Percentiles rank a stretch among this genome's conserved stretches.
These are phyloP conservation scores for Poeciliopsis paucimaculata DNA, from an alignment of 2,797 vertebrate species.

Conservation along the genomic window DNA sequence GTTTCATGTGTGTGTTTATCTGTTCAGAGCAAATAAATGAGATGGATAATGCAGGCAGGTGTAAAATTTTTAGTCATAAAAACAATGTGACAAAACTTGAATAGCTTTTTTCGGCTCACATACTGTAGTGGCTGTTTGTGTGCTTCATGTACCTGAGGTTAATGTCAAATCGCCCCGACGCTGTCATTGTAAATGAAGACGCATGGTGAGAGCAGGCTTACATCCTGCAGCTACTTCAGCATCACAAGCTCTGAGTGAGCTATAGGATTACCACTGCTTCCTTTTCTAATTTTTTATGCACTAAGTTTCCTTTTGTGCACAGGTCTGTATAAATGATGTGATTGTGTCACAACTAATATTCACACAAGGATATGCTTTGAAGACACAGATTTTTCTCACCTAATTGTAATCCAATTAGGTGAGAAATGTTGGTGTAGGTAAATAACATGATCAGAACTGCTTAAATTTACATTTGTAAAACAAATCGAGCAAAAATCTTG, in stretches of 20 bases:
- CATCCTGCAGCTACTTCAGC: slow-evolving; percentile 53
- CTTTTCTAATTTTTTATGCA: slow-evolving; percentile 11
- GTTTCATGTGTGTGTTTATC: not conserved
- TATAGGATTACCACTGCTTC: slow-evolving; percentile 35
- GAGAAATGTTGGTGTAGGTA: slow-evolving; percentile 32
- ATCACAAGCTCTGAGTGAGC: slow-evolving; percentile 29
- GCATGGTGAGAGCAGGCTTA: slow-evolving; percentile 54
- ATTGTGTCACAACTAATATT: slow-evolving; percentile 34
- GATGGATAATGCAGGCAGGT: slow-evolving; percentile 2
- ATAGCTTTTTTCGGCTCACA: slow-evolving; percentile 30
- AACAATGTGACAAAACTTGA: slow-evolving; percentile 4
- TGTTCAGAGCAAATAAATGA: not conserved
- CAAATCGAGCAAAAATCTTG: not conserved
- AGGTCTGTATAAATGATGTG: slow-evolving; percentile 5
- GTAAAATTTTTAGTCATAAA: slow-evolving; percentile 21
- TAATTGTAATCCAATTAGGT: slow-evolving; percentile 43
- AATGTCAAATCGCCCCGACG: slow-evolving; percentile 37
- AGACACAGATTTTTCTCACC: slow-evolving; percentile 21
- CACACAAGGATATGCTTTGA: slow-evolving; percentile 32
- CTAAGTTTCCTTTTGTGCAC: slow-evolving; percentile 1
- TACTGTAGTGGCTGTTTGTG: slow-evolving; percentile 26
- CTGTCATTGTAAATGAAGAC: slow-evolving; percentile 67
- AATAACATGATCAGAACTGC: slow-evolving; percentile 37
- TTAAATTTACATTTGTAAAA: slow-evolving; percentile 27
- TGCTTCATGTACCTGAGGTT: slow-evolving; percentile 50